A percentile compares a stretch with the other conserved stretches of the same genome.
Evolutionary conservation across 2,797 vertebrate species (phyloP).

Genomic region (Coluber constrictor): DNA sequence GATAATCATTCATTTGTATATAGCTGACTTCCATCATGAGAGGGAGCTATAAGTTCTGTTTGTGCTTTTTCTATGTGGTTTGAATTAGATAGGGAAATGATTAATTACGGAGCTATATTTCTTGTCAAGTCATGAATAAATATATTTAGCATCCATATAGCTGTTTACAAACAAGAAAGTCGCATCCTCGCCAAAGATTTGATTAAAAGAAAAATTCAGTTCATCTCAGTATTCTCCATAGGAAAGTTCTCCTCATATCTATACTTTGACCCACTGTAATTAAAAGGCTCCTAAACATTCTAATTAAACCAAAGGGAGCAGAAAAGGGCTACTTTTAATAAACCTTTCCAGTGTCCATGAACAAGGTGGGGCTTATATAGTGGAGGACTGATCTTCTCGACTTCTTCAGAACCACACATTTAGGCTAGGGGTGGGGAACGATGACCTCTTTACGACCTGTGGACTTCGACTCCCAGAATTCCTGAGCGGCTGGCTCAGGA

Average conservation of each 20-base stretch:
- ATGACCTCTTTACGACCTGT: not conserved
- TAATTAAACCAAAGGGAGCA: constrained; percentile 65
- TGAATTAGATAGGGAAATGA: constrained; percentile 68
- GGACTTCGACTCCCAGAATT: not conserved
- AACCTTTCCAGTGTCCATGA: constrained; percentile 17
- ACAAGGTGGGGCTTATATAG: constrained; percentile 32
- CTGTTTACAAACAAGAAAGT: constrained; percentile 70
- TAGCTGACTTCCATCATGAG: constrained; percentile 66
- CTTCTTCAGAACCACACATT: not conserved
- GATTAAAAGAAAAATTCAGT: constrained; percentile 64
- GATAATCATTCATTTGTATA: constrained; percentile 67
- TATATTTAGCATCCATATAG: constrained; percentile 67
- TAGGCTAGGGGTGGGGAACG: not conserved
- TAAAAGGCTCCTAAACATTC: constrained; percentile 69
- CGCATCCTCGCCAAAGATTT: constrained; percentile 64
- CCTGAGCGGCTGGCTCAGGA: too few species aligned
- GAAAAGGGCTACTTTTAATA: constrained; percentile 54
- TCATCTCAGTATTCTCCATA: constrained; percentile 63
- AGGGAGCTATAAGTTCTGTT: constrained; percentile 42
- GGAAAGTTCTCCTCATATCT: constrained; percentile 68
- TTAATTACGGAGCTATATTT: constrained; percentile 72
- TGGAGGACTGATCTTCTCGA: not conserved
- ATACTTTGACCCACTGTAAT: constrained; percentile 64
- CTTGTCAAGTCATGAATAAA: constrained; percentile 73
- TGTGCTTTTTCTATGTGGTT: constrained; percentile 60